A percentile compares a stretch with the other conserved stretches of the same genome.
phyloP scores from a whole-genome alignment of 35 echinoderm and acorn worm genomes.

The Anneissia japonica region DNA sequence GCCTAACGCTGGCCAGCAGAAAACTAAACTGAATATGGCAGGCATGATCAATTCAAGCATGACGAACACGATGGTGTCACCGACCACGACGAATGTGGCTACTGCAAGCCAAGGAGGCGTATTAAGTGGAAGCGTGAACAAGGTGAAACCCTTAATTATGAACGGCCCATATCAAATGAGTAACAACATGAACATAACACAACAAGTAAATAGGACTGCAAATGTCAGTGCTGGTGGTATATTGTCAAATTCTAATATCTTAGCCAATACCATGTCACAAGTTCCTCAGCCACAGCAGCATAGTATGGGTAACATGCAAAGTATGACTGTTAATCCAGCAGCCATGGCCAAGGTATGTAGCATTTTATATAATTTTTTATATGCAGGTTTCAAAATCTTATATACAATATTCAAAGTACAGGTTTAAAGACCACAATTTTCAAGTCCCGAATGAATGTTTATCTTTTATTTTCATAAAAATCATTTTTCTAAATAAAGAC shows the following conservation, averaged over 20 bases:
- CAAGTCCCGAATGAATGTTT: too few relatives aligned
- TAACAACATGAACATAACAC: not conserved
- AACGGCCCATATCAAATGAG: not conserved
- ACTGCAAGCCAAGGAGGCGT: not conserved
- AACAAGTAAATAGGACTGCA: not conserved
- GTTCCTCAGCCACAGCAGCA: not conserved
- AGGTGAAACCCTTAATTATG: not conserved
- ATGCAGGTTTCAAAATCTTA: too few relatives aligned
- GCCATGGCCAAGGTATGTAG: not conserved
- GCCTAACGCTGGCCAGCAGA: slow-evolving; percentile 22
- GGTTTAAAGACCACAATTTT: too few relatives aligned
- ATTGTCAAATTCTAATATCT: not conserved
- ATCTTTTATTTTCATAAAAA: too few relatives aligned
- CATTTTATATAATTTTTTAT: too few relatives aligned
- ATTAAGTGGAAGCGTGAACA: not conserved
- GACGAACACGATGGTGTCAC: not conserved
- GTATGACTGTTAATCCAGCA: not conserved
- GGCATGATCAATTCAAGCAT: not conserved
- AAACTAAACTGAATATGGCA: not conserved
- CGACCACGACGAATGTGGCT: not conserved
- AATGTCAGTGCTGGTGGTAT: not conserved
- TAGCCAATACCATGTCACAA: not conserved
- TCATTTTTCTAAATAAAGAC: too few relatives aligned
- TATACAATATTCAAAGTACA: too few relatives aligned
- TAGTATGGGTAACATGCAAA: not conserved